A percentile compares a stretch with the other conserved stretches of the same genome.
Conservation (phyloP, 2,797 vertebrate genomes). For the Brotula barbata region DNA sequence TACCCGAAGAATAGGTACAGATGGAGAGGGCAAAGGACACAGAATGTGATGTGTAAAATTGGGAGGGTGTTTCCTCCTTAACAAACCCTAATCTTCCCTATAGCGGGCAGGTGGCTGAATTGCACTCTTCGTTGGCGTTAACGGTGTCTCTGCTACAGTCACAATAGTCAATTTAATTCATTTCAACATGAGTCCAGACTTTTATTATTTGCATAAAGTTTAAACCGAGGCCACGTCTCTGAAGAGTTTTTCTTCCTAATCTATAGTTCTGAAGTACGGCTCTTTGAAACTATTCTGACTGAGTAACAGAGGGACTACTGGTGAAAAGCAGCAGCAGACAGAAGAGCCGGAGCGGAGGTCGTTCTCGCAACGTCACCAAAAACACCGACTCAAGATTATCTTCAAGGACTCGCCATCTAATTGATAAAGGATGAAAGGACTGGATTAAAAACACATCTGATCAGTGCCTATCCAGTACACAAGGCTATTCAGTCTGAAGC, state of each 20-base stretch:
- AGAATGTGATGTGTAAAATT: no score
- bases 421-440: conserved; percentile 51
- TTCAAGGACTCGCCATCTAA: conserved; percentile 56
- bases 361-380: conserved; percentile 27
- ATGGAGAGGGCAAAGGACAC: no score
- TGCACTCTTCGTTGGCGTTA: background rate
- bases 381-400: conserved; percentile 39
- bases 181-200: no score
- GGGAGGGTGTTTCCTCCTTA: no score
- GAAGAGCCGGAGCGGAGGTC: conserved; percentile 1
- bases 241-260: conserved; percentile 1
- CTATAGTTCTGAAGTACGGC: background rate
- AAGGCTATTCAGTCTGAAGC: background rate
- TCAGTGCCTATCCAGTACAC: conserved; percentile 25
- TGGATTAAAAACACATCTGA: conserved; percentile 38
- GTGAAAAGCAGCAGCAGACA: conserved; percentile 2
- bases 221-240: background rate
- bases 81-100: no score
- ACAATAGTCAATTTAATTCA: no score
- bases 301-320: conserved; percentile 1
- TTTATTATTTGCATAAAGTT: background rate
- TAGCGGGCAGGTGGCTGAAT: no score
- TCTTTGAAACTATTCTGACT: conserved; percentile 4
- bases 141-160: no score
- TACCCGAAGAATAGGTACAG: no score